These are phyloP conservation scores for Drosophila sordidapex DNA, from an alignment of 2,888 invertebrate genomes.

Conservation along the genomic window DNA sequence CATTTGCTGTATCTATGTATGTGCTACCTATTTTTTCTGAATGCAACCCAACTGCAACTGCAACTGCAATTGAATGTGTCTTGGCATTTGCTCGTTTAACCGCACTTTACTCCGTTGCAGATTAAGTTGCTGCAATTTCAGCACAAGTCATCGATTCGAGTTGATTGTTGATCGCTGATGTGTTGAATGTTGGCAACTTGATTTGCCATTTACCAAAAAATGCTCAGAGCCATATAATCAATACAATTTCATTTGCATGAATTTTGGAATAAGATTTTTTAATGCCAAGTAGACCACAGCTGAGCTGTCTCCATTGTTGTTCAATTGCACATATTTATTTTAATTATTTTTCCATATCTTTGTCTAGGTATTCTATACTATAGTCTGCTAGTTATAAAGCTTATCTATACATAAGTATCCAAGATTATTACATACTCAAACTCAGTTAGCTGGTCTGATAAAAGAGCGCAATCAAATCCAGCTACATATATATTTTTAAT, in stretches of 20 bases:
- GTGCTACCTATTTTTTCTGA: constrained; percentile 33
- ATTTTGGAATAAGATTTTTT: not conserved
- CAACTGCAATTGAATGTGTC: constrained; percentile 6
- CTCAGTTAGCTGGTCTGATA: not conserved
- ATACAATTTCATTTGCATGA: not conserved
- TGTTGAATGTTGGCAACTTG: constrained; percentile 28
- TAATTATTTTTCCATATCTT: too few species aligned
- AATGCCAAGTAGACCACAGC: not conserved
- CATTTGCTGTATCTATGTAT: constrained; percentile 17
- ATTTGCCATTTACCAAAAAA: constrained; percentile 44
- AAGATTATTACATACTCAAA: not conserved
- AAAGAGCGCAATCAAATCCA: not conserved
- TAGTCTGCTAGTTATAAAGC: not conserved
- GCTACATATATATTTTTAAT: not conserved
- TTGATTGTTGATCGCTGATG: constrained; percentile 16
- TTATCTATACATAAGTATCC: not conserved
- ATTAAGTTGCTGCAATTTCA: constrained; percentile 52
- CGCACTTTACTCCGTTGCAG: constrained; percentile 26
- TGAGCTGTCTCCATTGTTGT: not conserved
- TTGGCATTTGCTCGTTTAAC: constrained; percentile 27
- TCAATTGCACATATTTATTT: not conserved
- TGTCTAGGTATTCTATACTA: too few species aligned
- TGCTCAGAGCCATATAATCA: not conserved
- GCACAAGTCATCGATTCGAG: constrained; percentile 31
- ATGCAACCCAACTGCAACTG: constrained; percentile 20